Conservation (phyloP, 1,140 invertebrate species). For the Druon quercuslanigerum region DNA sequence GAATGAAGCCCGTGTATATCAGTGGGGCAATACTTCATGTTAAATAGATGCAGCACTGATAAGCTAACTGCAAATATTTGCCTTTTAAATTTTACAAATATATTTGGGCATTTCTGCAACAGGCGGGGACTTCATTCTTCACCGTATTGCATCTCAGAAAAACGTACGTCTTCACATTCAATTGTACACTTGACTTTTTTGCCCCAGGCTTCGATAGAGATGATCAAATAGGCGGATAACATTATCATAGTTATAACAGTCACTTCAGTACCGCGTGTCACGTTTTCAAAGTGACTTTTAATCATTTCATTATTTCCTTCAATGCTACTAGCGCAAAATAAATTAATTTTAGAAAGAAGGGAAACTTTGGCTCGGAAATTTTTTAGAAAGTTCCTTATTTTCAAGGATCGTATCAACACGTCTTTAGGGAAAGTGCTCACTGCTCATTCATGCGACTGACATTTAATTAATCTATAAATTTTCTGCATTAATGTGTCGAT, state of each 20-base stretch:
- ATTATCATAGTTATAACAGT: not conserved
- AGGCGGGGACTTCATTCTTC: not conserved
- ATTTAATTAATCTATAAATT: constrained; percentile 16
- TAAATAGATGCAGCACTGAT: too few species aligned
- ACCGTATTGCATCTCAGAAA: not conserved
- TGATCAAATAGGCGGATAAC: constrained; percentile 2
- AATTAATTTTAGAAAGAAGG: not conserved
- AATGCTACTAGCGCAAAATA: not conserved
- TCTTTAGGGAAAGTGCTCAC: not conserved
- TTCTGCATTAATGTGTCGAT: not conserved
- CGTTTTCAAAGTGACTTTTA: constrained; percentile 23
- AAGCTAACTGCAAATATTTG: too few species aligned
- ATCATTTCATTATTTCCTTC: constrained; percentile 33
- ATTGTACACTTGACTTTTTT: constrained; percentile 24
- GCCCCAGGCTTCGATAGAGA: constrained; percentile 9
- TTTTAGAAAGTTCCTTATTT: not conserved
- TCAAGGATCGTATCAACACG: constrained; percentile 15
- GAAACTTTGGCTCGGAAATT: not conserved
- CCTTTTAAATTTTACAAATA: not conserved
- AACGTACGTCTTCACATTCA: constrained; percentile 17
- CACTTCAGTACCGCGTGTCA: not conserved
- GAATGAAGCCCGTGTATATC: too few species aligned
- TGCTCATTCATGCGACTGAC: constrained; percentile 13
- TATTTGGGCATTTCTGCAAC: not conserved
- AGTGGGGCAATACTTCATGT: too few species aligned